Base-by-base conservation (phyloP, 2,888 invertebrate species). In the Rhorus exstirpatorius region DNA sequence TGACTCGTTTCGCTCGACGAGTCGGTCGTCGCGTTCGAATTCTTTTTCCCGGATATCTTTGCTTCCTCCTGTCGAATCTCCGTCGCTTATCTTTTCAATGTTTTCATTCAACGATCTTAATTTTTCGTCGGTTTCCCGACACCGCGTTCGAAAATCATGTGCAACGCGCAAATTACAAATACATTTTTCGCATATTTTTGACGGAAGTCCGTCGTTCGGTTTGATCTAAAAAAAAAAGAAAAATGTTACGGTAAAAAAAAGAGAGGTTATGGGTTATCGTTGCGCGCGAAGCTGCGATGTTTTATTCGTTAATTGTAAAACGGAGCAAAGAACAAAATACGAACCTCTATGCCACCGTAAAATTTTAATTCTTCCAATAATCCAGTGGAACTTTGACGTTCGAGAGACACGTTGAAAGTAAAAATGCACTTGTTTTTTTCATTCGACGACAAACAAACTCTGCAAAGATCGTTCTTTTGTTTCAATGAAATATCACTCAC, bases 311-410 rank as follows among this genome's bases (percentile, higher is more conserved):
- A n/a, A 7, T 10, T 12, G 7, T 24, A 38, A 38, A 7, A 21
- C 7, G 3, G 17, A 8, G 21, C 21, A 3, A 63, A n/a, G 12
- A 8, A 17, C 7, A 21, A 41, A 3, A 12, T 38, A 46, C 26
- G n/a, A 71, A 91, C 91, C 90, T 91, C 88, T 21, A 91, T 86
- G 12, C 89, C 91, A 26, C 90, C 87, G 65, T 90, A 90, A 46
- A 89, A 31, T 14, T 84, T 83, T 41, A 91, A 61, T 83, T 89
- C 90, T 65, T 87, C 76, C 26, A 81, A 80, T 38, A 90, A 83
- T 46, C 80, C 76, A 7, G 58, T 7, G 17, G 63, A 78, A 2
- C 41, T 71, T 71, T 76, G 58, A 31, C 41, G 84, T 58, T 82
- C 79, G 67, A 67, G 60, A 49, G 70, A 80, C 3, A 35, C 6